These are phyloP conservation scores for Drosophila gunungcola DNA, from an alignment of 1,140 invertebrate genomes.

Conservation along the genomic window DNA sequence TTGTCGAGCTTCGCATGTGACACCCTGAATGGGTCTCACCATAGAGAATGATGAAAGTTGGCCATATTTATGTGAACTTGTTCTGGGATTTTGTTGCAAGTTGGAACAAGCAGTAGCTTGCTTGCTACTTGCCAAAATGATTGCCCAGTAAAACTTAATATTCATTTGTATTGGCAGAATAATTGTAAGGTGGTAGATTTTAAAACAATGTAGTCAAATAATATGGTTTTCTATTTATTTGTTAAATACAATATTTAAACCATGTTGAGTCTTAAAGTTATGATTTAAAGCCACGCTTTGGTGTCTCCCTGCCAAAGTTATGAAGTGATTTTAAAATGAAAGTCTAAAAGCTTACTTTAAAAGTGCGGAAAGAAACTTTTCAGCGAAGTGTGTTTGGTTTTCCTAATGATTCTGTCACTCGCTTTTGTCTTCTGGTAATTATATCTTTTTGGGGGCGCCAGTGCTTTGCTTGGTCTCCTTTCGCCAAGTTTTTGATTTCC, in stretches of 20 bases:
- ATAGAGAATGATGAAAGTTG: neutral
- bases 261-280: too few species aligned
- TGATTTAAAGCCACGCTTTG: too few species aligned
- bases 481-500: slow-evolving; percentile 15
- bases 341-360: neutral
- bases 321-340: neutral
- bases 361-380: neutral
- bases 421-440: slow-evolving; percentile 12
- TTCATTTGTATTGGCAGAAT: neutral
- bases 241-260: too few species aligned
- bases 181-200: neutral
- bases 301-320: too few species aligned
- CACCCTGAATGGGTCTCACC: neutral
- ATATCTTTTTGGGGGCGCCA: slow-evolving; percentile 5
- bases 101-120: neutral
- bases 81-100: slow-evolving; percentile 1
- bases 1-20: slow-evolving; percentile 13
- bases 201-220: too few species aligned
- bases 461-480: slow-evolving; percentile 12
- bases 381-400: neutral
- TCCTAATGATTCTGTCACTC: neutral
- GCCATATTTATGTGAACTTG: slow-evolving; percentile 7
- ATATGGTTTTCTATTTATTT: too few species aligned
- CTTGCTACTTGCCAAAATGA: neutral
- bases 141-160: neutral